phyloP scores from a whole-genome alignment of 2,797 vertebrate species.

The Denticeps clupeoides region DNA sequence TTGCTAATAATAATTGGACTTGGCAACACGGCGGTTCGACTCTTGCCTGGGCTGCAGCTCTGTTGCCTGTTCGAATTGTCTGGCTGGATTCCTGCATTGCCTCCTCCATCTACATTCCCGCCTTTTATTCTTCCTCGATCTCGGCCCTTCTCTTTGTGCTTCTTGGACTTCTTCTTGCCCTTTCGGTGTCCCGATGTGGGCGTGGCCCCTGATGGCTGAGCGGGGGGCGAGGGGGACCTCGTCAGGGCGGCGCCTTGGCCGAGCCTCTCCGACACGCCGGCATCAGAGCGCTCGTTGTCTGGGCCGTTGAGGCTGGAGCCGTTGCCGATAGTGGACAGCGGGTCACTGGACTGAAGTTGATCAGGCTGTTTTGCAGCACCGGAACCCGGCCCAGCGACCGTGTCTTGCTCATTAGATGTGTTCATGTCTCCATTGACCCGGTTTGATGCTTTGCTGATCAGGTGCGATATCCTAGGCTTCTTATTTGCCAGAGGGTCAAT shows the following conservation, averaged over 20 bases:
- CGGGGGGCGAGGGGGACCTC: background rate
- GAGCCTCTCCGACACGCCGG: constrained; percentile 55
- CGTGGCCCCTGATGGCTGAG: background rate
- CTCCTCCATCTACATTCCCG: constrained; percentile 38
- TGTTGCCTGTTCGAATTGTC: constrained; percentile 30
- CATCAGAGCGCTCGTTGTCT: constrained; percentile 70
- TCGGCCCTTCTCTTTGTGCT: constrained; percentile 63
- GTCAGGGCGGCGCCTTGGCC: background rate
- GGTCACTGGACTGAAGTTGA: constrained; percentile 71
- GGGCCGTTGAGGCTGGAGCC: constrained; percentile 75
- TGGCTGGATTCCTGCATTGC: constrained; percentile 27
- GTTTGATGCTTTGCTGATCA: constrained; percentile 66
- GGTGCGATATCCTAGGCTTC: constrained; percentile 85
- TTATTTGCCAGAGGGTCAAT: constrained; percentile 85
- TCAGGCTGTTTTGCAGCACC: constrained; percentile 57
- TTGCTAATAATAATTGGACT: too few species aligned
- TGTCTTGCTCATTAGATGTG: constrained; percentile 66
- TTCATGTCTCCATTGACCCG: constrained; percentile 74
- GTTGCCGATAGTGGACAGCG: constrained; percentile 80
- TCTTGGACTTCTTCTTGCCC: constrained; percentile 48
- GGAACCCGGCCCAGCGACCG: constrained; percentile 25
- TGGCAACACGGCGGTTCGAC: background rate
- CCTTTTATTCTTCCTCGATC: constrained; percentile 34
- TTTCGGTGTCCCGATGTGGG: constrained; percentile 14
- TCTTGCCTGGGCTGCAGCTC: constrained; percentile 6